Percentiles rank a stretch among this genome's conserved stretches.
phyloP scores from a whole-genome alignment of 2,113 vertebrate species.

The Centropus bengalensis region DNA sequence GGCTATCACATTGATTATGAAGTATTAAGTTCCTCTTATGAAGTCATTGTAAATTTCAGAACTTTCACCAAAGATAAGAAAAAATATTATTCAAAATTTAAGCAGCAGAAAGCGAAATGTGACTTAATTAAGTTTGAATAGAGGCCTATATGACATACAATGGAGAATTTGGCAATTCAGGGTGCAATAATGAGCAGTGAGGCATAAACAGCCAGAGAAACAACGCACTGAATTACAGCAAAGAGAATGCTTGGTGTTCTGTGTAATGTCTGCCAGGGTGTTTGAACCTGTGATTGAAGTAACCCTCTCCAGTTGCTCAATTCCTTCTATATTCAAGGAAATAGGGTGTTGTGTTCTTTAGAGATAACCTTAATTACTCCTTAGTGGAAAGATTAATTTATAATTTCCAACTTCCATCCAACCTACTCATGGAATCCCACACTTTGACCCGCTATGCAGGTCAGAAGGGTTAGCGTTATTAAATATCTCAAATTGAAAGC shows the following conservation, averaged over 20 bases:
- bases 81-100: neutral
- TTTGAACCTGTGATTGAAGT: neutral
- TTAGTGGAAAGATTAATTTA: neutral
- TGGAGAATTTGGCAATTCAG: neutral
- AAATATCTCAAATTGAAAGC: neutral
- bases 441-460: neutral
- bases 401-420: neutral
- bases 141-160: neutral
- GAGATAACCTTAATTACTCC: neutral
- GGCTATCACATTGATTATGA: neutral
- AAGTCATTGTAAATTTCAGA: neutral
- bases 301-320: neutral
- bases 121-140: neutral
- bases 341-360: neutral
- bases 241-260: neutral
- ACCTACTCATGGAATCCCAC: neutral
- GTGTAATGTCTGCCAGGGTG: neutral
- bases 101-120: neutral
- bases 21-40: neutral
- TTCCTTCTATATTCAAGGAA: neutral
- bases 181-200: neutral
- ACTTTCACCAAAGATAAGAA: neutral
- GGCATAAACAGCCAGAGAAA: neutral
- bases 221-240: accelerated
- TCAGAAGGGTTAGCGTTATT: neutral